Conservation (phyloP, 2,888 invertebrate genomes). For the Acanthococcus lagerstroemiae region DNA sequence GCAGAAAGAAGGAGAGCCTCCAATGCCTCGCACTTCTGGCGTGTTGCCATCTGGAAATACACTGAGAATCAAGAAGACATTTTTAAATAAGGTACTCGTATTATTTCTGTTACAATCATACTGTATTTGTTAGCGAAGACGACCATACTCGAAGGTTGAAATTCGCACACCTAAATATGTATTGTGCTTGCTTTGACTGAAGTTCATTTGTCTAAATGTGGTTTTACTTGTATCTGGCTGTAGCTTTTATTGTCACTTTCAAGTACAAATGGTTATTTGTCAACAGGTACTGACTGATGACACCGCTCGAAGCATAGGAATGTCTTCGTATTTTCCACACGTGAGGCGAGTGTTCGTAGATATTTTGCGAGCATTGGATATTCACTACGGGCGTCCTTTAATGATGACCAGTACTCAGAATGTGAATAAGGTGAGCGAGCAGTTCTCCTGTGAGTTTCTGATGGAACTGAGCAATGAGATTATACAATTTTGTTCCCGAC, state of each 20-base stretch:
- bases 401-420: constrained; percentile 96
- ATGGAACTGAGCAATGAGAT: too few species aligned
- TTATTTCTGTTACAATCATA: neutral
- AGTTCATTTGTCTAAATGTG: neutral
- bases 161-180: neutral
- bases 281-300: constrained; percentile 88
- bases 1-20: constrained; percentile 97
- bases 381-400: constrained; percentile 91
- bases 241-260: neutral
- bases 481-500: neutral
- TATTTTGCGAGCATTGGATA: constrained; percentile 84
- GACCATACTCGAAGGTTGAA: neutral
- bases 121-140: too few species aligned
- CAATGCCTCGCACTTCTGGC: constrained; percentile 94
- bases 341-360: constrained; percentile 92
- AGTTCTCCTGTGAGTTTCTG: too few species aligned
- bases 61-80: constrained; percentile 86
- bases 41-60: constrained; percentile 93
- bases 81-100: constrained; percentile 63
- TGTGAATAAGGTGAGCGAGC: constrained; percentile 63
- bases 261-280: neutral
- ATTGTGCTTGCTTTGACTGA: neutral
- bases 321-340: constrained; percentile 92
- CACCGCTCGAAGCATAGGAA: constrained; percentile 90
- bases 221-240: neutral